Evolutionary conservation across 2,888 invertebrate genomes (phyloP).

Genomic region (Noctuana brunneofusca): DNA sequence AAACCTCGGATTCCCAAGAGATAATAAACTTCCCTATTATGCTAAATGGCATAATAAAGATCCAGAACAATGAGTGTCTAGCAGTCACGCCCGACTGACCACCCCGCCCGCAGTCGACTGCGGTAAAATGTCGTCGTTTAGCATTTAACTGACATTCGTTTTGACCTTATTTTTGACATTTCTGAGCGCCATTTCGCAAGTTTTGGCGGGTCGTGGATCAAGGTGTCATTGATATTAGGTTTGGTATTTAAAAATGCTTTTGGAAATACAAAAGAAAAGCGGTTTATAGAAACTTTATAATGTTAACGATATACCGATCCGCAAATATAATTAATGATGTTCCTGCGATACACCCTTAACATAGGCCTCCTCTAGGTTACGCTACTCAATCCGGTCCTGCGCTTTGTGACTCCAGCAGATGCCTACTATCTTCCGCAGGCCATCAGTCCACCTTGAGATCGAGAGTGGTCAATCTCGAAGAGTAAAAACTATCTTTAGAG

Average conservation of each 20-base stretch:
- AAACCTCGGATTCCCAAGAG: slow-evolving; percentile 27
- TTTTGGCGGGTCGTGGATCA: slow-evolving; percentile 28
- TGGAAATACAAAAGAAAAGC: neutral
- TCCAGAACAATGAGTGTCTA: slow-evolving; percentile 16
- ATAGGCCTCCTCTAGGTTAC: no score
- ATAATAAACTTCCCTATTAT: slow-evolving; percentile 18
- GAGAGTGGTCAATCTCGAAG: no score
- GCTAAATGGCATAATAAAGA: slow-evolving; percentile 28
- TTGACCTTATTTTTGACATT: slow-evolving; percentile 48
- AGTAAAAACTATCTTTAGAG: no score
- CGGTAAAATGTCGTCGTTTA: slow-evolving; percentile 43
- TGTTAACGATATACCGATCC: no score
- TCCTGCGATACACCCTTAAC: no score
- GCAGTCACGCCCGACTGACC: slow-evolving; percentile 5
- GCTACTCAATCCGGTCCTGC: no score
- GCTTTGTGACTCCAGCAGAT: no score
- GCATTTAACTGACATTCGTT: slow-evolving; percentile 42
- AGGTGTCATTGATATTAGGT: slow-evolving; percentile 2
- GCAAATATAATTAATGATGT: no score
- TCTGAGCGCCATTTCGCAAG: slow-evolving; percentile 44
- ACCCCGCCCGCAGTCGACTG: neutral
- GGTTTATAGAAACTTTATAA: no score
- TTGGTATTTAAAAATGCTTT: neutral
- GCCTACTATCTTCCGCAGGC: no score
- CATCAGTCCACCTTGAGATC: no score